Conservation (phyloP, 2,888 invertebrate genomes). For the Leptinotarsa juncta region DNA sequence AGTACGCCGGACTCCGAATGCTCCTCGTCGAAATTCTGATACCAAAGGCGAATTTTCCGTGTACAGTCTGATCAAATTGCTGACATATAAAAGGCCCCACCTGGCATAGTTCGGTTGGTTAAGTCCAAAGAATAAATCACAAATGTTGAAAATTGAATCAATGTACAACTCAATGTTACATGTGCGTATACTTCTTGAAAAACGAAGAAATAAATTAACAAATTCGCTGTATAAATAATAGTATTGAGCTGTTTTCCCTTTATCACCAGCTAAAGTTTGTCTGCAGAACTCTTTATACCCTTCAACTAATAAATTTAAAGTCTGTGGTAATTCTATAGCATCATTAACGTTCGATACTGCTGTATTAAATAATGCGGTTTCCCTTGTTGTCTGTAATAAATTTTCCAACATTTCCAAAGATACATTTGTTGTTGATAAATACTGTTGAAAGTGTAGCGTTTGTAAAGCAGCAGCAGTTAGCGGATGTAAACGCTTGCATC, state of each 20-base stretch:
- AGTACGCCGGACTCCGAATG: constrained; percentile 50
- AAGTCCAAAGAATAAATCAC: no score
- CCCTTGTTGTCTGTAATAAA: not conserved
- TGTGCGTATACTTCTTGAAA: constrained; percentile 1
- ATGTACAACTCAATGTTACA: not conserved
- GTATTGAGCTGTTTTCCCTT: not conserved
- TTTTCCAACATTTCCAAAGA: not conserved
- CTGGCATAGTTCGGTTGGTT: constrained; percentile 27
- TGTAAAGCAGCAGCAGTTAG: no score
- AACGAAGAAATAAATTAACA: not conserved
- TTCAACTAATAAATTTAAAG: not conserved
- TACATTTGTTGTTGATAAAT: not conserved
- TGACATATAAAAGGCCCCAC: constrained; percentile 31
- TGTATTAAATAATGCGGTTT: not conserved
- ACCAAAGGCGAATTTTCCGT: constrained; percentile 26
- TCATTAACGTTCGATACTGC: not conserved
- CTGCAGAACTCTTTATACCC: not conserved
- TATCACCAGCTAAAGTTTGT: not conserved
- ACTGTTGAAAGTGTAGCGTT: no score
- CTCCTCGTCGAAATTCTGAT: constrained; percentile 34
- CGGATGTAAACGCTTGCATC: constrained; percentile 5
- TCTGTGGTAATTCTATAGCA: not conserved
- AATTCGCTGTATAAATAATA: not conserved
- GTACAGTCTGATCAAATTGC: constrained; percentile 29
- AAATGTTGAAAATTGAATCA: not conserved